phyloP scores from a whole-genome alignment of 2,113 vertebrate species.

The Tachysurus vachellii region DNA sequence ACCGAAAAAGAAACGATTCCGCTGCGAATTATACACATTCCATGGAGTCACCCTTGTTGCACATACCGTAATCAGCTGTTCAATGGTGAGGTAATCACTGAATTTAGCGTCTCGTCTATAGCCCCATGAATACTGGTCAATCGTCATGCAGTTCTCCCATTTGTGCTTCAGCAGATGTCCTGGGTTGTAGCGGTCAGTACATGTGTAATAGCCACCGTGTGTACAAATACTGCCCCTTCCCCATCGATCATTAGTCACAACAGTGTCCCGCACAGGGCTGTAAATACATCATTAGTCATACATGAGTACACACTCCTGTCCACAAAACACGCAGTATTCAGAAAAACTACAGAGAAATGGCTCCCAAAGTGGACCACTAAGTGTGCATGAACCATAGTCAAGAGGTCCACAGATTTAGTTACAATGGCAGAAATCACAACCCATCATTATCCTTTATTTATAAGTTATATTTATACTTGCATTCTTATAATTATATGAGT shows the following conservation, averaged over 20 bases:
- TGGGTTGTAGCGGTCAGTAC: slow-evolving; percentile 86
- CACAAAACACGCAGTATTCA: background rate
- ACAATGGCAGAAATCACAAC: background rate
- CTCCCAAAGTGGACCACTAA: background rate
- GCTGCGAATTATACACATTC: background rate
- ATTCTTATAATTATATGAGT: background rate
- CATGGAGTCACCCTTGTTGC: background rate
- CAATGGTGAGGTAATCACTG: slow-evolving; percentile 77
- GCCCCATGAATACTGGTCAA: slow-evolving; percentile 89
- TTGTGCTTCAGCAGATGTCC: slow-evolving; percentile 87
- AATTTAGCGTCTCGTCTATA: slow-evolving; percentile 84
- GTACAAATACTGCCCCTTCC: slow-evolving; percentile 80
- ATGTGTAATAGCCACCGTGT: slow-evolving; percentile 92
- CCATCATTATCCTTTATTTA: background rate
- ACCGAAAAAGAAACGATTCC: background rate
- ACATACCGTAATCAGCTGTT: slow-evolving; percentile 45
- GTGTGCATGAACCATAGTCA: background rate
- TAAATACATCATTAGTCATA: background rate
- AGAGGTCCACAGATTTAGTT: background rate
- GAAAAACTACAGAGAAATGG: background rate
- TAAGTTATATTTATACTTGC: background rate
- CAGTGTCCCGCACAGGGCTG: slow-evolving; percentile 87
- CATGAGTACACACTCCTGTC: background rate
- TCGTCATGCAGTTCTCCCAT: slow-evolving; percentile 97
- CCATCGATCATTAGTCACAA: slow-evolving; percentile 98